Evolutionary conservation across 2,888 invertebrate genomes (phyloP).

Genomic region (Rhorus exstirpatorius): DNA sequence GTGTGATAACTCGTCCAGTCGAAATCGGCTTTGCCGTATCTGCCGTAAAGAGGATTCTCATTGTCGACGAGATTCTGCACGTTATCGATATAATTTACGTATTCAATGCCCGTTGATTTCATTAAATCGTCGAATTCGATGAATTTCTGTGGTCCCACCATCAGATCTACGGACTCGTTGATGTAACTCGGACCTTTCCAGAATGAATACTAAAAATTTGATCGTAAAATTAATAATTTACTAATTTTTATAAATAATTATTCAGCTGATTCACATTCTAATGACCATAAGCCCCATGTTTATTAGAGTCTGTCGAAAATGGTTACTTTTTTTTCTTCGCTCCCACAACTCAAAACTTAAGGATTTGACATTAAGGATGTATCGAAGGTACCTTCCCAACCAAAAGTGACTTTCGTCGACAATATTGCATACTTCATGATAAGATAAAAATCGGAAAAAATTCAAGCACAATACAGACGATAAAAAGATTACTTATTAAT

Average conservation of each 20-base stretch:
- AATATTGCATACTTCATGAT: too few relatives aligned
- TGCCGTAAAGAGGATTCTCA: constrained; percentile 74
- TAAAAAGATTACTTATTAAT: too few relatives aligned
- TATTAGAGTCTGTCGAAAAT: too few relatives aligned
- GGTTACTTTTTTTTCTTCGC: too few relatives aligned
- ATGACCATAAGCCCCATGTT: too few relatives aligned
- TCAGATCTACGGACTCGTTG: constrained; percentile 86
- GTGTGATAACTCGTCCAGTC: constrained; percentile 89
- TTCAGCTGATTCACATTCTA: too few relatives aligned
- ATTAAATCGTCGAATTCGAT: constrained; percentile 86
- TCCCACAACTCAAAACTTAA: too few relatives aligned
- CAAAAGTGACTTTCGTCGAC: too few relatives aligned
- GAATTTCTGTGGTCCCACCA: constrained; percentile 88
- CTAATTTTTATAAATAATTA: neutral
- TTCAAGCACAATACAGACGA: too few relatives aligned
- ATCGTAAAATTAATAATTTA: neutral
- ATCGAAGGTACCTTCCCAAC: too few relatives aligned
- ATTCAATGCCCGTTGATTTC: constrained; percentile 83
- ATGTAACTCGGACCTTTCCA: constrained; percentile 79
- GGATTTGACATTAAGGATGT: too few relatives aligned
- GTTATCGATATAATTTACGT: constrained; percentile 87
- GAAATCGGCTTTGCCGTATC: constrained; percentile 82
- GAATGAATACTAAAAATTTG: constrained; percentile 71
- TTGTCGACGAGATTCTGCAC: constrained; percentile 87
- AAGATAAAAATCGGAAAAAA: too few relatives aligned